Evolutionary conservation across 2,113 vertebrate species (phyloP).

Genomic region (Tapirus terrestris): DNA sequence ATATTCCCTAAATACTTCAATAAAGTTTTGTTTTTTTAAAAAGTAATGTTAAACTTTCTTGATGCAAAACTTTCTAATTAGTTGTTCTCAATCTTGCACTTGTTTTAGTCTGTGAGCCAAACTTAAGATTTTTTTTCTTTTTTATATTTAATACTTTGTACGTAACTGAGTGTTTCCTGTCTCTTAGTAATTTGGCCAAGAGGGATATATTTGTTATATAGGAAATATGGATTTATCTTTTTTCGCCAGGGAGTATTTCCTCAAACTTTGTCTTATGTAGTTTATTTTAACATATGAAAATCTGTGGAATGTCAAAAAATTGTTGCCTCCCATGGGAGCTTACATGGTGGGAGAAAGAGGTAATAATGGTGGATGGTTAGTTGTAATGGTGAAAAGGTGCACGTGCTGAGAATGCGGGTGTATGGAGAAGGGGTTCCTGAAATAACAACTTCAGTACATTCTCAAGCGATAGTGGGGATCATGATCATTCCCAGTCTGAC

Average conservation of each 20-base stretch:
- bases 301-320: neutral
- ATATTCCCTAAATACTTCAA: neutral
- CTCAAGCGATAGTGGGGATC: neutral
- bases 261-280: neutral
- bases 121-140: neutral
- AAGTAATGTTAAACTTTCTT: neutral
- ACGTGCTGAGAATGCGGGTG: neutral
- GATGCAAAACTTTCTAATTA: neutral
- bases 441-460: neutral
- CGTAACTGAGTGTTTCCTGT: neutral
- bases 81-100: neutral
- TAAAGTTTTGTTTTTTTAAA: neutral
- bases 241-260: neutral
- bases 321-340: neutral
- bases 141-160: neutral
- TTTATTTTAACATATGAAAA: neutral
- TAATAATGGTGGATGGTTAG: neutral
- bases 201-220: constrained; percentile 3
- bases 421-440: neutral
- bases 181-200: neutral
- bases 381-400: neutral
- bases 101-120: neutral
- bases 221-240: neutral
- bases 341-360: neutral
- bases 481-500: neutral